Conservation (phyloP, 2,888 invertebrate genomes). For the Noctua pronuba region DNA sequence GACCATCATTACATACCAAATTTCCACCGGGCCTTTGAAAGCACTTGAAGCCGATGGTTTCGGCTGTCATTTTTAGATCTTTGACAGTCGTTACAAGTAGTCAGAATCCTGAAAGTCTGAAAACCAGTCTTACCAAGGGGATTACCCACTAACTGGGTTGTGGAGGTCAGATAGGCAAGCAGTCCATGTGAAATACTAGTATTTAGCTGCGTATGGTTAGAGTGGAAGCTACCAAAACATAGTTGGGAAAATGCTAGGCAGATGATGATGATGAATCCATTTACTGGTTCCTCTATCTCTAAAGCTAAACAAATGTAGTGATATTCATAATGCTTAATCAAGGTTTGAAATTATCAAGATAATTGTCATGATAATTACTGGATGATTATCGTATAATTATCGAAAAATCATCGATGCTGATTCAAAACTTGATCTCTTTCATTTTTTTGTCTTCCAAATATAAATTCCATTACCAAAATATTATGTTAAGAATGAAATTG, state of each 20-base stretch:
- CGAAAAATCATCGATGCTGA: neutral
- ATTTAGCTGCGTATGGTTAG: neutral
- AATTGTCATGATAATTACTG: too few species aligned
- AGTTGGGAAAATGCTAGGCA: too few species aligned
- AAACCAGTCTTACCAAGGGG: neutral
- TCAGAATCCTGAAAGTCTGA: neutral
- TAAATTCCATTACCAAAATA: too few species aligned
- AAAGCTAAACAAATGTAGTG: neutral
- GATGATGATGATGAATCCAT: neutral
- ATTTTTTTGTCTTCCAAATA: too few species aligned
- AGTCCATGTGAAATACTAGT: neutral
- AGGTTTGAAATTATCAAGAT: too few species aligned
- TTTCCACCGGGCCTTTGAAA: neutral
- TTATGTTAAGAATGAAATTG: too few species aligned
- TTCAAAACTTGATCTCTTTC: neutral
- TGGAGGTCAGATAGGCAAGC: neutral
- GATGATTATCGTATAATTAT: too few species aligned
- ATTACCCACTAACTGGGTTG: neutral
- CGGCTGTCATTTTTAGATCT: neutral
- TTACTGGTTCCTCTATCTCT: neutral
- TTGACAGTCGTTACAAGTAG: neutral
- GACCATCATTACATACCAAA: neutral
- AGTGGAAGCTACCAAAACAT: too few species aligned
- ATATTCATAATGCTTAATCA: too few species aligned
- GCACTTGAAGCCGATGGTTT: neutral